phyloP scores from a whole-genome alignment of 2,888 invertebrate species.

The Nemurella pictetii region DNA sequence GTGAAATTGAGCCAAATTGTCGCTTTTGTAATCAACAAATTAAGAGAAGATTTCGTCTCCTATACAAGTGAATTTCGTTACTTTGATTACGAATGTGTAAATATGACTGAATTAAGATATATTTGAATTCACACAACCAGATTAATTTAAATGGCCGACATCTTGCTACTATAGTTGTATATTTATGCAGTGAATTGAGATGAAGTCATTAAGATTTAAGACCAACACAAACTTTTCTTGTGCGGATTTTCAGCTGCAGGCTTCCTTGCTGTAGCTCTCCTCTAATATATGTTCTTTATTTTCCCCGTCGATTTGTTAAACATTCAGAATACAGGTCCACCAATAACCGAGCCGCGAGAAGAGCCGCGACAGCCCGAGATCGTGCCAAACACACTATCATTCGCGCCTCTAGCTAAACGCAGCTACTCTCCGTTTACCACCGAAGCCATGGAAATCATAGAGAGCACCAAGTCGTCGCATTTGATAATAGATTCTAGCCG shows the following conservation, averaged over 20 bases:
- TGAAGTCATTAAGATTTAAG: no score
- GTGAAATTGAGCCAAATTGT: no score
- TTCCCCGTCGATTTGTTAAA: neutral
- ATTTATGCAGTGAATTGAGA: no score
- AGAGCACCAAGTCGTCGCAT: conserved; percentile 43
- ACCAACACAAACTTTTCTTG: no score
- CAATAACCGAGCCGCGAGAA: neutral
- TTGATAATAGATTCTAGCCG: neutral
- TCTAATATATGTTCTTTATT: neutral
- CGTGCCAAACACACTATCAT: conserved; percentile 3
- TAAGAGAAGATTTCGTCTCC: no score
- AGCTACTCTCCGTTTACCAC: conserved; percentile 31
- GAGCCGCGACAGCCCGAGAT: neutral
- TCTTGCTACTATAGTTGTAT: no score
- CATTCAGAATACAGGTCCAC: neutral
- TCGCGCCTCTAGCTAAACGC: neutral
- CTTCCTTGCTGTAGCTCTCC: neutral
- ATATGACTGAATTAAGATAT: no score
- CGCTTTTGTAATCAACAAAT: no score
- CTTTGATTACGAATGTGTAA: no score
- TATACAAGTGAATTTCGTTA: no score
- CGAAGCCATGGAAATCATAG: conserved; percentile 43
- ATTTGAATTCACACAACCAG: no score
- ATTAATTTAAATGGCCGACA: no score
- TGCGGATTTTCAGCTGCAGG: neutral